A percentile compares a stretch with the other conserved stretches of the same genome.
Conservation (phyloP, 1,140 invertebrate species). For the Eumeta japonica region DNA sequence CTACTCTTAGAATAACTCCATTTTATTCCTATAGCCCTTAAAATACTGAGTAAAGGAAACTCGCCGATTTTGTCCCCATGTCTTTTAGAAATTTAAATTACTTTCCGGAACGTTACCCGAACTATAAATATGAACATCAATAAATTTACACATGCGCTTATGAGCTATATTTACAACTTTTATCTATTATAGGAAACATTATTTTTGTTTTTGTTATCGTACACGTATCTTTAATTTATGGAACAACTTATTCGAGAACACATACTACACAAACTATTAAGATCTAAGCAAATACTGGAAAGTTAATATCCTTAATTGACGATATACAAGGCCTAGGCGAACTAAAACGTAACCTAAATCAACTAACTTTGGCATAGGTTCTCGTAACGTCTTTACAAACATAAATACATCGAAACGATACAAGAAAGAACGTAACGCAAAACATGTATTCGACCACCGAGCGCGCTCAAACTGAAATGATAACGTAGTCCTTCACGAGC, state of each 20-base stretch:
- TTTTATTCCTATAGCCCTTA: conserved; percentile 46
- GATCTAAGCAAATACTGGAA: conserved; percentile 51
- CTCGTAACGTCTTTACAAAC: conserved; percentile 43
- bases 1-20: conserved; percentile 37
- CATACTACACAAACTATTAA: conserved; percentile 45
- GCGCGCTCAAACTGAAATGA: no score
- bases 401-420: conserved; percentile 48
- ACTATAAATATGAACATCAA: conserved; percentile 50
- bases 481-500: conserved; percentile 24
- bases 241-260: conserved; percentile 43
- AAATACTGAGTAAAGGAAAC: conserved; percentile 48
- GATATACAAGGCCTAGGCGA: conserved; percentile 46
- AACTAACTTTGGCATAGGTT: conserved; percentile 58
- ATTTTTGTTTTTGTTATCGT: conserved; percentile 42
- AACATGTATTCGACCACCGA: no score
- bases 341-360: conserved; percentile 45
- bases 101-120: conserved; percentile 30
- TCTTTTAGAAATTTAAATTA: conserved; percentile 20
- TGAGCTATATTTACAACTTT: conserved; percentile 36
- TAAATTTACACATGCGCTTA: conserved; percentile 46
- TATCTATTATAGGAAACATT: conserved; percentile 55
- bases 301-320: conserved; percentile 48
- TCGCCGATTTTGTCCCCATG: conserved; percentile 43
- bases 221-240: conserved; percentile 47
- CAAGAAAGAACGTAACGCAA: conserved; percentile 34